These are phyloP conservation scores for Caenorhabditis sp. DNA, from an alignment of 2,888 invertebrate species.

Conservation along the genomic window DNA sequence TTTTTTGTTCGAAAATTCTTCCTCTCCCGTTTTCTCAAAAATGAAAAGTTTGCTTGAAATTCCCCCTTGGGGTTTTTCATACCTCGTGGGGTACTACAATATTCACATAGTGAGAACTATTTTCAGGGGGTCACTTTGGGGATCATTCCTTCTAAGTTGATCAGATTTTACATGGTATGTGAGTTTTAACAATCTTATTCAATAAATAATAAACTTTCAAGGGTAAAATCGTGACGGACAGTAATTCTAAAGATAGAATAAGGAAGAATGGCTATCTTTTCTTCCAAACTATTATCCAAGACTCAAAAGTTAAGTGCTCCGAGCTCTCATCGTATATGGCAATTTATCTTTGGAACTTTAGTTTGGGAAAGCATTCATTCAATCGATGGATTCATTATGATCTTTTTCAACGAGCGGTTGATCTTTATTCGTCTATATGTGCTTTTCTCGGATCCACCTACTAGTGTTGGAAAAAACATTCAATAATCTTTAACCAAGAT, in stretches of 20 bases:
- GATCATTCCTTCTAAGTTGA: too few species aligned
- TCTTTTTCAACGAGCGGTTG: conserved; percentile 13
- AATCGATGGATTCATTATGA: conserved; percentile 18
- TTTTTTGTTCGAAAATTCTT: too few species aligned
- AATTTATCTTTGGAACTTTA: conserved; percentile 22
- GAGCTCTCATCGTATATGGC: conserved; percentile 11
- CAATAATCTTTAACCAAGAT: too few species aligned
- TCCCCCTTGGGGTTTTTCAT: too few species aligned
- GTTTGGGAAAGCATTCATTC: conserved; percentile 20
- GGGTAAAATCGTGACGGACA: conserved; percentile 5
- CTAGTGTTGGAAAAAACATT: too few species aligned
- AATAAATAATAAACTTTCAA: background rate
- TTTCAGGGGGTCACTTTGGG: too few species aligned
- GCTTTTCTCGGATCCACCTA: too few species aligned
- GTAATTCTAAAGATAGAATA: conserved; percentile 4
- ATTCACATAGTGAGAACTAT: too few species aligned
- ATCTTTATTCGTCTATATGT: background rate
- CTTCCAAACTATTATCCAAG: conserved; percentile 26
- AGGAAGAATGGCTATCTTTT: conserved; percentile 14
- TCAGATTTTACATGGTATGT: conserved; percentile 14
- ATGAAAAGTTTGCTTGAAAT: too few species aligned
- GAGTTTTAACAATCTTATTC: background rate
- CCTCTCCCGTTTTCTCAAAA: too few species aligned
- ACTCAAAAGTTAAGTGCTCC: conserved; percentile 13
- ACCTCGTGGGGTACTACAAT: too few species aligned